phyloP scores from a whole-genome alignment of 1,140 invertebrate species.

The Diorhabda elongata region DNA sequence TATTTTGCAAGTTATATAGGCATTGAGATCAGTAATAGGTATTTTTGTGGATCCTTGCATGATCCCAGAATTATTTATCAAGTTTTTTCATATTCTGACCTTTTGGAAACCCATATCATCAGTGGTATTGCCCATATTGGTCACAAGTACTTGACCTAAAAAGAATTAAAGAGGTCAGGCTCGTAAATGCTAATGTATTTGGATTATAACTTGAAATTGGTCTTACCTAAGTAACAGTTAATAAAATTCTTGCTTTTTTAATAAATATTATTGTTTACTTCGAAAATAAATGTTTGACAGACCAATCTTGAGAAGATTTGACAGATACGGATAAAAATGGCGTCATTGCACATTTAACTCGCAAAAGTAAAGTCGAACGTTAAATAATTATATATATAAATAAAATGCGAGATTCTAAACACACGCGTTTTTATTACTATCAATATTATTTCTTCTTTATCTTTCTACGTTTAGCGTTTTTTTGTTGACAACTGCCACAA shows the following conservation, averaged over 20 bases:
- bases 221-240: background rate
- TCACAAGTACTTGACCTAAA: conserved; percentile 31
- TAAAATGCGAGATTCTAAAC: background rate
- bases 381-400: background rate
- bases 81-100: conserved; percentile 27
- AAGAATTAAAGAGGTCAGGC: conserved; percentile 15
- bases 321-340: conserved; percentile 29
- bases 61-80: conserved; percentile 28
- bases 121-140: conserved; percentile 31
- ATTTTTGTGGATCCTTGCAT: conserved; percentile 39
- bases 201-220: background rate
- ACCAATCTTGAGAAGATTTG: conserved; percentile 30
- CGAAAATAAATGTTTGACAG: conserved; percentile 33
- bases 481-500: conserved; percentile 24
- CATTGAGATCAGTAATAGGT: conserved; percentile 41
- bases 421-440: background rate
- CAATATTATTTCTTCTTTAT: background rate
- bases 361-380: background rate
- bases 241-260: conserved; percentile 12
- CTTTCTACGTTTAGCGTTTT: background rate
- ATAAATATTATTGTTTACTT: conserved; percentile 35
- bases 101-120: conserved; percentile 14
- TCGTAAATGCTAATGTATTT: background rate
- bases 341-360: conserved; percentile 21
- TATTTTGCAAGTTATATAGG: conserved; percentile 65